A percentile compares a stretch with the other conserved stretches of the same genome.
Evolutionary conservation across 2,113 vertebrate species (phyloP).

Genomic region (Misgurnus anguillicaudatus): DNA sequence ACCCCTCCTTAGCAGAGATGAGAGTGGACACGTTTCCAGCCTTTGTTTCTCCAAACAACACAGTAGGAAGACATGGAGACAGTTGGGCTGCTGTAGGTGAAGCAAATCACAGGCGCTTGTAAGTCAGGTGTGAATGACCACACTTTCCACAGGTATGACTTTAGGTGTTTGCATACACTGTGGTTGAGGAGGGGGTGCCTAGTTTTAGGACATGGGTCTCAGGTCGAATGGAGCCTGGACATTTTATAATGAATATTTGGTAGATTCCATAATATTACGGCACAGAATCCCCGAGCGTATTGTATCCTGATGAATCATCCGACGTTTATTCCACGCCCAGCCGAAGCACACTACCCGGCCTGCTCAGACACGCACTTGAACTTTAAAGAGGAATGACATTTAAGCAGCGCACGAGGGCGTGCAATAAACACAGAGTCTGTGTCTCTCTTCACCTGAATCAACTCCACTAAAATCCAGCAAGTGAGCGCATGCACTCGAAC

Average conservation of each 20-base stretch:
- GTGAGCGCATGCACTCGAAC: constrained; percentile 49
- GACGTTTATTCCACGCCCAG: constrained; percentile 20
- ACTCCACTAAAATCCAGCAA: constrained; percentile 46
- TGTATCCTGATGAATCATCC: neutral
- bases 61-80: constrained; percentile 33
- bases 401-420: constrained; percentile 40
- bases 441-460: constrained; percentile 33
- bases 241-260: neutral
- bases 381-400: constrained; percentile 43
- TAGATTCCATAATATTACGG: constrained; percentile 6
- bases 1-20: neutral
- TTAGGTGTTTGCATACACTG: neutral
- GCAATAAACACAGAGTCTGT: constrained; percentile 18
- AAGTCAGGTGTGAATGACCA: constrained; percentile 38
- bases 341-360: neutral
- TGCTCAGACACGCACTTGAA: constrained; percentile 51
- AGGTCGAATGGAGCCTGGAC: no score
- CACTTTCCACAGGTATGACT: constrained; percentile 13
- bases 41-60: constrained; percentile 45
- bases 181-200: neutral
- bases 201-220: neutral
- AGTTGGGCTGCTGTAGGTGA: constrained; percentile 28
- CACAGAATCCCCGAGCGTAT: neutral
- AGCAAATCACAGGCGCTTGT: constrained; percentile 10
- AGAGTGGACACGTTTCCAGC: constrained; percentile 45